Conservation (phyloP, 2,797 vertebrate genomes). For the Phyllotis vaccarum region DNA sequence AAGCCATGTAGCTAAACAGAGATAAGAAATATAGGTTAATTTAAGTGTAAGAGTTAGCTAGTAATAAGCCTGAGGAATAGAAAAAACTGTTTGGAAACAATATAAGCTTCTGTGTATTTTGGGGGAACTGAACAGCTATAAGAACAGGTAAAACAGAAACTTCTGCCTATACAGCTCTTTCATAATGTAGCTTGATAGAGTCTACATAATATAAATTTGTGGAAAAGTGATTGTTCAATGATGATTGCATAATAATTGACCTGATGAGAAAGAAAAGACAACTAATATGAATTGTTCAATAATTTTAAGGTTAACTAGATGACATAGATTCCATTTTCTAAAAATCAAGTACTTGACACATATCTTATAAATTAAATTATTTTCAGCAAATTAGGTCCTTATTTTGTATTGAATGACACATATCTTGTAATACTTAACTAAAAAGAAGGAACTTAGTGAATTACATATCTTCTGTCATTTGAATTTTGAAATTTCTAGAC, state of each 20-base stretch:
- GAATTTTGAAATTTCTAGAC: background rate
- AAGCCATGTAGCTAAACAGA: too few relatives aligned
- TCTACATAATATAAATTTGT: background rate
- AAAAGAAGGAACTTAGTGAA: background rate
- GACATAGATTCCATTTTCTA: background rate
- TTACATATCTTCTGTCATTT: background rate
- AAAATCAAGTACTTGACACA: background rate
- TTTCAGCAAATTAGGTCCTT: background rate
- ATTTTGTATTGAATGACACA: background rate
- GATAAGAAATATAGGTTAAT: too few relatives aligned
- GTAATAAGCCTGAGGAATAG: too few relatives aligned
- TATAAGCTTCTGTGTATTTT: too few relatives aligned
- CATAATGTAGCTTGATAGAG: background rate
- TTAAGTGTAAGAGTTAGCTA: too few relatives aligned
- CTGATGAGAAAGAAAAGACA: background rate
- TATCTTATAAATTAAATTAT: background rate
- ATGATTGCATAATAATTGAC: background rate
- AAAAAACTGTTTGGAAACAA: too few relatives aligned
- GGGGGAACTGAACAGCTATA: too few relatives aligned
- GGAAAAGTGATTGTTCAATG: background rate
- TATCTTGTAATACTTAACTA: background rate
- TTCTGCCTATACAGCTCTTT: too few relatives aligned
- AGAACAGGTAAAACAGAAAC: too few relatives aligned
- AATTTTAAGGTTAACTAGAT: background rate
- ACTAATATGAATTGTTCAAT: background rate